Conservation (phyloP, 2,888 invertebrate species). For the Parasteatoda lunata region DNA sequence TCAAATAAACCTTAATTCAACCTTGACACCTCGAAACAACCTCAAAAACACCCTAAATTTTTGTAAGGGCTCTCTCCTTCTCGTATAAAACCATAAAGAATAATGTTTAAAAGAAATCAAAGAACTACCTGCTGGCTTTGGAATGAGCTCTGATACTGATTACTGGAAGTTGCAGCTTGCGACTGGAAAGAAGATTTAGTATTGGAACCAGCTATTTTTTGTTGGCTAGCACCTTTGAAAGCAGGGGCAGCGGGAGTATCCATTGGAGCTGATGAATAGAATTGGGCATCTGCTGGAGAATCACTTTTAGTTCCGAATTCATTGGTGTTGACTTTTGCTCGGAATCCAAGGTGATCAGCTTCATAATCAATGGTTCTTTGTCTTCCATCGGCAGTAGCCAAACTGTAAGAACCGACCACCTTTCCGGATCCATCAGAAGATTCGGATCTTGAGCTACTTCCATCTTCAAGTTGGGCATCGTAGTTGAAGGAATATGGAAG, state of each 20-base stretch:
- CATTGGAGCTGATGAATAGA: slow-evolving; percentile 49
- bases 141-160: slow-evolving; percentile 7
- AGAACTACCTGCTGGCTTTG: slow-evolving; percentile 25
- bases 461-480: slow-evolving; percentile 59
- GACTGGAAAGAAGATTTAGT: slow-evolving; percentile 18
- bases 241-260: slow-evolving; percentile 32
- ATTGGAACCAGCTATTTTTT: background rate
- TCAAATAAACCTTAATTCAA: too few species aligned
- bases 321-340: slow-evolving; percentile 59
- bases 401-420: slow-evolving; percentile 57
- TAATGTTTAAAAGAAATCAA: too few species aligned
- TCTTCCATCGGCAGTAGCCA: slow-evolving; percentile 53
- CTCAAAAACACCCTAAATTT: too few species aligned
- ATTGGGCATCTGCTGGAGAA: slow-evolving; percentile 43
- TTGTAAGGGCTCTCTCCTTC: too few species aligned
- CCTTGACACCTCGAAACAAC: too few species aligned
- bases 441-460: slow-evolving; percentile 57
- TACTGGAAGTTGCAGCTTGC: background rate
- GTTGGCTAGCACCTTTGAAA: slow-evolving; percentile 9
- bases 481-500: slow-evolving; percentile 63
- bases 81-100: too few species aligned
- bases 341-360: slow-evolving; percentile 57
- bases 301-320: slow-evolving; percentile 62
- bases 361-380: slow-evolving; percentile 70
- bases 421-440: slow-evolving; percentile 54